Percentiles rank a stretch among this genome's conserved stretches.
phyloP scores from a whole-genome alignment of 92 coral and sea anemone species.

The Hydrozoanthus gracilis region DNA sequence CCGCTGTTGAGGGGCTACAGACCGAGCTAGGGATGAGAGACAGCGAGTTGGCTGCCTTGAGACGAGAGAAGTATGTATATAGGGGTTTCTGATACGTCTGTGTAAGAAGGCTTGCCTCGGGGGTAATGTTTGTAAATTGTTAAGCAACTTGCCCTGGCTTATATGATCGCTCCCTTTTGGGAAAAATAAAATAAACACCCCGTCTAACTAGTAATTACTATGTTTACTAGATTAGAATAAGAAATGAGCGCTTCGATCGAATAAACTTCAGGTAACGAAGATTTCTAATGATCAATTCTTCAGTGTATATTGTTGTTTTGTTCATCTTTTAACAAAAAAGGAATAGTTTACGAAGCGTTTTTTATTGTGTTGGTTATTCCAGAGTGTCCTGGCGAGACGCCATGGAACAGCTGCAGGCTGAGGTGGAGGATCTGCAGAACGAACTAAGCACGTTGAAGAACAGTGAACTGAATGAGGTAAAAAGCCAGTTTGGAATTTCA shows the following conservation, averaged over 20 bases:
- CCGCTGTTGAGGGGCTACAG: constrained; percentile 84
- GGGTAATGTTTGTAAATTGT: too few species aligned
- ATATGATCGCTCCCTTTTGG: not conserved
- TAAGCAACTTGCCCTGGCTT: not conserved
- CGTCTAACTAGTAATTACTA: too few species aligned
- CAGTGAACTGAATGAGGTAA: constrained; percentile 75
- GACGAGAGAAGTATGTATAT: constrained; percentile 68
- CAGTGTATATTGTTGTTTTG: not conserved
- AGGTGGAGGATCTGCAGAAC: constrained; percentile 71
- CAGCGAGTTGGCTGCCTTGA: constrained; percentile 66
- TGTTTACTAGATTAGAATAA: too few species aligned
- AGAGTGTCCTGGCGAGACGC: constrained; percentile 74
- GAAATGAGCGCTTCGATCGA: too few species aligned
- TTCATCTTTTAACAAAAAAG: not conserved
- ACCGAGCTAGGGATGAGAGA: constrained; percentile 94
- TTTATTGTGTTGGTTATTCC: not conserved
- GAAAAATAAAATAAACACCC: too few species aligned
- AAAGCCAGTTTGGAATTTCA: too few species aligned
- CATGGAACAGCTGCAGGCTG: constrained; percentile 72
- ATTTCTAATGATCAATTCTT: not conserved
- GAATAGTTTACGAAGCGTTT: not conserved
- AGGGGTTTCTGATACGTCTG: not conserved
- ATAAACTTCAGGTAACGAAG: too few species aligned
- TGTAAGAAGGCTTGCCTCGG: not conserved
- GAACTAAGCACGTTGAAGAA: constrained; percentile 61